phyloP scores from a whole-genome alignment of 2,797 vertebrate species.

The Falco concolor region DNA sequence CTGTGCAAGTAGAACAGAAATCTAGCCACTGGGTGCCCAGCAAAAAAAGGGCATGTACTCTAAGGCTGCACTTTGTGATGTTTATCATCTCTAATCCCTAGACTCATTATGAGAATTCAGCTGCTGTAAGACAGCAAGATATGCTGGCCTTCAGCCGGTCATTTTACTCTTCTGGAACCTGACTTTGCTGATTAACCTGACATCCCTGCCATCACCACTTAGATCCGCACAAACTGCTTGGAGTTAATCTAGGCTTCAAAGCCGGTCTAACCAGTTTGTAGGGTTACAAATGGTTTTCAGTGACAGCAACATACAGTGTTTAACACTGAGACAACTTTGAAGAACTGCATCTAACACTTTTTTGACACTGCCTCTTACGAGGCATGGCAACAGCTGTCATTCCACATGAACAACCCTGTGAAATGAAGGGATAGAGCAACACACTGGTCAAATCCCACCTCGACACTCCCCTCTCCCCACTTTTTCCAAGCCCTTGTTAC shows the following conservation, averaged over 20 bases:
- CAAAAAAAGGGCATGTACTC: not conserved
- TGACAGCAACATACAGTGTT: not conserved
- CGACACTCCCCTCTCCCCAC: not conserved
- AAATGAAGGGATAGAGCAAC: not conserved
- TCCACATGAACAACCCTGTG: not conserved
- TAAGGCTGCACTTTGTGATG: not conserved
- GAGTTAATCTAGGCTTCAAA: slow-evolving; percentile 16
- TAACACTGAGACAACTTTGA: not conserved
- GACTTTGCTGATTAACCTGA: not conserved
- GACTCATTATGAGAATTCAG: not conserved
- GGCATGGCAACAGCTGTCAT: slow-evolving; percentile 1
- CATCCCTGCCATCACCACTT: not conserved
- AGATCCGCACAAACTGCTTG: not conserved
- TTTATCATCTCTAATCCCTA: not conserved
- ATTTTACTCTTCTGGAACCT: not conserved
- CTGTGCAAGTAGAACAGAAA: not conserved
- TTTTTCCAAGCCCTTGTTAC: not conserved
- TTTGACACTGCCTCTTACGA: not conserved
- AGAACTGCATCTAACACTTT: not conserved
- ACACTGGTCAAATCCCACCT: not conserved
- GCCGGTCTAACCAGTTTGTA: not conserved
- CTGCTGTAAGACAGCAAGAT: not conserved
- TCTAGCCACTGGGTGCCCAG: not conserved
- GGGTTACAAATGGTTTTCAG: not conserved
- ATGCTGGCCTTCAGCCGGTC: not conserved